phyloP scores from a whole-genome alignment of 2,888 invertebrate genomes.

The Achlya flavicornis region DNA sequence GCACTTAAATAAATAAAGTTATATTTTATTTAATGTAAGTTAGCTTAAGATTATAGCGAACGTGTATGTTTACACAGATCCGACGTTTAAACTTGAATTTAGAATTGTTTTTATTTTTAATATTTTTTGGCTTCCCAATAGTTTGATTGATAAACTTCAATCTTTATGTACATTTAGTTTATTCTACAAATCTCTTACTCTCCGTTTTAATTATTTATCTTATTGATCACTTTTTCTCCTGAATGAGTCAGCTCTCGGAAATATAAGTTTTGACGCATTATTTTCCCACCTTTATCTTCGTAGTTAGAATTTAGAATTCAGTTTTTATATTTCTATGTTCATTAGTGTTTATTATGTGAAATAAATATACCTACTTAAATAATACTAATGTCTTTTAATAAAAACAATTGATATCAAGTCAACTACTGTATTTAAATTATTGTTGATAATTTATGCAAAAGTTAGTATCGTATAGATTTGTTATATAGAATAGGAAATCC shows the following conservation, averaged over 20 bases:
- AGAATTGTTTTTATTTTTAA: background rate
- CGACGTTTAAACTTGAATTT: background rate
- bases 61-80: constrained; percentile 8
- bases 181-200: no score
- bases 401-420: no score
- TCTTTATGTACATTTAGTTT: no score
- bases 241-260: background rate
- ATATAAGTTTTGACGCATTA: constrained; percentile 14
- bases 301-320: constrained; percentile 43
- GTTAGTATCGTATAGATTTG: background rate
- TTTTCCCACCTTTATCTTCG: constrained; percentile 47
- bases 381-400: background rate
- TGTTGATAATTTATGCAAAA: no score
- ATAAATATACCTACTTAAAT: constrained; percentile 22
- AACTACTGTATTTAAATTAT: no score
- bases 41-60: constrained; percentile 22
- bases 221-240: background rate
- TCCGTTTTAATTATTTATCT: background rate
- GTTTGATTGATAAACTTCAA: no score
- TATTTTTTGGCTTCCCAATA: background rate
- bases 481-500: background rate
- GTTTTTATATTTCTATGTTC: constrained; percentile 22
- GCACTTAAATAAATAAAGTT: constrained; percentile 19
- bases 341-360: constrained; percentile 32
- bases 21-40: constrained; percentile 28